A percentile compares a stretch with the other conserved stretches of the same genome.
phyloP scores from a whole-genome alignment of 2,888 invertebrate genomes.

The Serripes groenlandicus region DNA sequence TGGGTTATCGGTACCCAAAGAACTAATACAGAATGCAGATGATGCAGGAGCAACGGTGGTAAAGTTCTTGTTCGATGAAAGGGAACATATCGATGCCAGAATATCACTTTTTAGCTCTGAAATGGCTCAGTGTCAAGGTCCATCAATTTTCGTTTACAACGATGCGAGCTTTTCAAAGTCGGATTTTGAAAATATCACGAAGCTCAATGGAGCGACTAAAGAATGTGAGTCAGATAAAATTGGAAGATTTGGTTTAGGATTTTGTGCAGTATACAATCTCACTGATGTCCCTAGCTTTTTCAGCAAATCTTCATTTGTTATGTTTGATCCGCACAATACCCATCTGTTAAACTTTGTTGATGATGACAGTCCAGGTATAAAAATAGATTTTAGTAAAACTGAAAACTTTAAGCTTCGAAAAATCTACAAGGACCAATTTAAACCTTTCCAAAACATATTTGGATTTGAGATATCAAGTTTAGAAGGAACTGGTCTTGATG shows the following conservation, averaged over 20 bases:
- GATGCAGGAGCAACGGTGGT: slow-evolving; percentile 79
- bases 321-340: slow-evolving; percentile 84
- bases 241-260: slow-evolving; percentile 84
- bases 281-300: slow-evolving; percentile 85
- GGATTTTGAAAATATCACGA: slow-evolving; percentile 83
- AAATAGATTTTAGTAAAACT: slow-evolving; percentile 64
- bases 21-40: slow-evolving; percentile 83
- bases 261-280: slow-evolving; percentile 84
- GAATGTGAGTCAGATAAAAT: slow-evolving; percentile 78
- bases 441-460: slow-evolving; percentile 77
- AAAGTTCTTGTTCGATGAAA: slow-evolving; percentile 81
- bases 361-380: slow-evolving; percentile 68
- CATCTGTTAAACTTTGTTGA: slow-evolving; percentile 73
- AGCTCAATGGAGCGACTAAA: slow-evolving; percentile 83
- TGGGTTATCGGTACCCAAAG: slow-evolving; percentile 81
- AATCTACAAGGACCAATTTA: slow-evolving; percentile 74
- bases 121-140: slow-evolving; percentile 82
- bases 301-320: slow-evolving; percentile 80
- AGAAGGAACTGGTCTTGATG: not conserved
- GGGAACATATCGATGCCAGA: slow-evolving; percentile 74
- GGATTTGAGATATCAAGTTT: slow-evolving; percentile 37
- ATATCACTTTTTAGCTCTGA: slow-evolving; percentile 74
- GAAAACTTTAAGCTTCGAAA: slow-evolving; percentile 55
- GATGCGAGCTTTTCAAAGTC: slow-evolving; percentile 80
- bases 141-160: slow-evolving; percentile 84